Conservation (phyloP, 2,888 invertebrate species). For the Eilema caniola region DNA sequence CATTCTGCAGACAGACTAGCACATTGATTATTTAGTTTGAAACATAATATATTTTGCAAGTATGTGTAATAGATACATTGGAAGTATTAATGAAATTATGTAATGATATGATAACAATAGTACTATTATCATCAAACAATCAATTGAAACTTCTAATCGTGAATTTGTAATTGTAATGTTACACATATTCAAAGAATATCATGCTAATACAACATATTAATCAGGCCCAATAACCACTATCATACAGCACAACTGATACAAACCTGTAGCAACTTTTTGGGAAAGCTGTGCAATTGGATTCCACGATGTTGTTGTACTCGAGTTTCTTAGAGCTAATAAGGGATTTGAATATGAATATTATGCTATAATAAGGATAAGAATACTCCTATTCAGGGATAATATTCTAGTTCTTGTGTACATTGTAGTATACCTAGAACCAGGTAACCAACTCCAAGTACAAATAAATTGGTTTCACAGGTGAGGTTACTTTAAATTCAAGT, state of each 20-base stretch:
- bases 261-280: conserved; percentile 72
- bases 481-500: no score
- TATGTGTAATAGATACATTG: not conserved
- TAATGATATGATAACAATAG: not conserved
- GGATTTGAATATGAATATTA: conserved; percentile 34
- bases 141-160: not conserved
- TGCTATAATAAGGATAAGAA: not conserved
- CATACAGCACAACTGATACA: conserved; percentile 60
- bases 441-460: no score
- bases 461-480: no score
- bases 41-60: not conserved
- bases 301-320: conserved; percentile 67
- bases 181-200: conserved; percentile 6
- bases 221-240: conserved; percentile 6
- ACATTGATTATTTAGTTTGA: not conserved
- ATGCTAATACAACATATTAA: conserved; percentile 26
- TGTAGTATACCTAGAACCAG: no score
- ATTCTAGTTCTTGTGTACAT: not conserved
- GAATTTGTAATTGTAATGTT: not conserved
- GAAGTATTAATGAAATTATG: not conserved
- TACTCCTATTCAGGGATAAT: not conserved
- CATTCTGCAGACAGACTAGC: not conserved
- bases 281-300: conserved; percentile 74
- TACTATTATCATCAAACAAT: not conserved
- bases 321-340: conserved; percentile 67